Evolutionary conservation across 2,888 invertebrate genomes (phyloP), one percentile per base, ranked within the genome.

Genomic region (Clostera curtula): DNA sequence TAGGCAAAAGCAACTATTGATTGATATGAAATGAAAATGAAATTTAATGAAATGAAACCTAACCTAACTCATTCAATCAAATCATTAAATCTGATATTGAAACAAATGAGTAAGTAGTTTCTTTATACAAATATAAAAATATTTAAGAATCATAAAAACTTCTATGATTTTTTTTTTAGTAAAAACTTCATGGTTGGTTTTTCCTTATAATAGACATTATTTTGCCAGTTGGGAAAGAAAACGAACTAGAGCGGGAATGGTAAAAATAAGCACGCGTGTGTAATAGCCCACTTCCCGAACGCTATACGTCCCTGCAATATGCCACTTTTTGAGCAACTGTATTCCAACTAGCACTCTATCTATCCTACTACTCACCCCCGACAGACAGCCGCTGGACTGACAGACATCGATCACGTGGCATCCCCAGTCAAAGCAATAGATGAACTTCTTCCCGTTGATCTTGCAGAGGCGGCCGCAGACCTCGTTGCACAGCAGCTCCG

Each of bases 381-480:
- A 83, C 19, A 85, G 46, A 33, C 85, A 84, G 0, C 85, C 85
- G 33, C 85, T 85, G 31, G 80, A 77, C 38, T 82, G 85, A 38
- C 84, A 84, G 1, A 84, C 83, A 35, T 84, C 83, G 12, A 85
- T 82, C 12, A 85, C 83, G 37, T 85, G 85, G 46, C 85, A 85
- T 3, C 85, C 85, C 82, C 84, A 85, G 41, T 85, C 85, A 55
- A 85, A 85, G 61, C 85, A 85, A 59, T 85, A 85, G 21, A 85
- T 76, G 47, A 85, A 85, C 60, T 75, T 75, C 60, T 75, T 77
- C 1, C 64, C 64, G 18, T 64, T 54, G 1, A 80, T 55, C 13
- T 73, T 65, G 56, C 85, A 85, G 5, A 85, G 57, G 0, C 85
- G 49, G 1, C 80, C 76, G 44, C 85, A 85, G 16, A 85, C 85